Evolutionary conservation across 2,113 vertebrate genomes (phyloP), one percentile per base, ranked within the genome.

Genomic region (Cavia porcellus): DNA sequence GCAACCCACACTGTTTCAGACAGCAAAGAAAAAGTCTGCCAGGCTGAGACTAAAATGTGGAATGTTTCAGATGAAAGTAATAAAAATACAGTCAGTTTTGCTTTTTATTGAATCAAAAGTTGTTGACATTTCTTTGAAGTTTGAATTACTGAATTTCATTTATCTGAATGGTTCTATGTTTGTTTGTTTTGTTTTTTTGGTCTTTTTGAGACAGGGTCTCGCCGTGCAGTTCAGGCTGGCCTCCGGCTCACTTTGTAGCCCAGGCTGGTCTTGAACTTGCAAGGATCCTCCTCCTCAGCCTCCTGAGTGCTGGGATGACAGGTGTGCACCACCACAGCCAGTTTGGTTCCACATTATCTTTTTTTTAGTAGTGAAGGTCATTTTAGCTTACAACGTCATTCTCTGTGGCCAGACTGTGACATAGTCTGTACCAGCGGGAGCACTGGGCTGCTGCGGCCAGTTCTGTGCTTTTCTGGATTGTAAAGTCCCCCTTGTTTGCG

Each of bases 381-480:
- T 97, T 95, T 98, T 98, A 94, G 97, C 86, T 97, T 97, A 86
- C 93, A 93, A 96, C 96, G 79, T 98, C 97, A 97, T 95, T 94
- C 88, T 95, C 98, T 97, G 11, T 52, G 50, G 9, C 35, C 9
- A 95, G 98, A 98, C 97, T 94, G 99, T 98, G 98, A 99, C 99
- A 97, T 99, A 99, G 97, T 99, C 99, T 93, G 99, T 99, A 97
- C 99, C 99, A 68, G 99, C 98, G 90, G 99, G 99, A 88, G 98
- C 96, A 80, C 99, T 98, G n/a, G 99, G 99, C 82, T 99, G 99
- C 95, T 99, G 99, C 0, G 99, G 99, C 20, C 99, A 96, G 99
- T 98, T 97, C 98, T 98, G 42, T 98, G 98, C 74, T 99, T 98
- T 93, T 99, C 98, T 50, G 98, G 66, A 98, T 92, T 11, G 98